Base-by-base conservation (phyloP, 2,888 invertebrate species). In the Tipula confusa region DNA sequence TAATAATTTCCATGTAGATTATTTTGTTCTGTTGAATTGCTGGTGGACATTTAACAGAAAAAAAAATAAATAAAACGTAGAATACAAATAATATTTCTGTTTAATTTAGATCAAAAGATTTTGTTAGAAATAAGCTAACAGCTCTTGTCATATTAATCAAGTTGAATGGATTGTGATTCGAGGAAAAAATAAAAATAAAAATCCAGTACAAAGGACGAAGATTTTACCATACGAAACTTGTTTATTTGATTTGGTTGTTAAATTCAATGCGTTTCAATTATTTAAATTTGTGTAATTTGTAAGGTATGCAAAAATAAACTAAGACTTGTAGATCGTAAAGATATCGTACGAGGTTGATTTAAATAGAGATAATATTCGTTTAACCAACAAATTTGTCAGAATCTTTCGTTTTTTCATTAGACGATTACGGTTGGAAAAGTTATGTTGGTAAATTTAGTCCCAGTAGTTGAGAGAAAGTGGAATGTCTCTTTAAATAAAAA, bases 101-200 rank as follows among this genome's bases (percentile, higher is more conserved):
- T 64, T 64, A 64, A 64, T 64, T 64, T 64, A 64, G 64, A 64
- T 64, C 64, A 64, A 64, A 64, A 64, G 64, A 64, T 64, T 64
- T 64, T 24, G 64, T 64, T 64, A 64, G 64, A 64, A 43, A 18
- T 6, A 64, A 64, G 64, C 64, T 64, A 64, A 24, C 64, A 64
- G 64, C 64, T 64, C 64, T 64, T 64, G 64, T 64, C 64, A 64
- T 24, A 64, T 64, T 64, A 64, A 64, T 64, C 64, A 64, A 64
- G 64, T 24, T 64, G 64, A 64, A 64, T 64, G 64, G 64, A 24
- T 64, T 64, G 64, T 64, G 11, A 43, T 64, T 9, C 9, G 5
- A 36, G 3, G n/a, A 15, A 15, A 0, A 24, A 9, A 64, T 24
- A 64, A 6, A 24, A 64, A 43, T 15, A 5, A 4, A 15, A 15